Evolutionary conservation across 2,113 vertebrate species (phyloP).

Genomic region (Leuciscus idus): DNA sequence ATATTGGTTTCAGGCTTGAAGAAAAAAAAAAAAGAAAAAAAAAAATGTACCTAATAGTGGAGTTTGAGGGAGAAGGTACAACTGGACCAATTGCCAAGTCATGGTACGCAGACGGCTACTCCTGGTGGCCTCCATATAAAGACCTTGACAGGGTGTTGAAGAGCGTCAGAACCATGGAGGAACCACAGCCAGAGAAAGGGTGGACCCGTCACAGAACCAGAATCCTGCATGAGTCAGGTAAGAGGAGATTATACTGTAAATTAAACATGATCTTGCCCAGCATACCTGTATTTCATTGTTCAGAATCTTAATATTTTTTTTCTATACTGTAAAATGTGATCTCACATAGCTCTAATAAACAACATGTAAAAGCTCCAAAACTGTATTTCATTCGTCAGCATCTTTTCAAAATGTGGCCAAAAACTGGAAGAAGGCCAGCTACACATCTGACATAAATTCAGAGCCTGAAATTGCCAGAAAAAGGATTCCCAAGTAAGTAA

Average conservation of each 20-base stretch:
- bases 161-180: not conserved
- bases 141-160: not conserved
- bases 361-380: not conserved
- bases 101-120: not conserved
- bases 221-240: not conserved
- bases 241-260: not conserved
- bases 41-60: too few species aligned
- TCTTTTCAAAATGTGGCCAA: not conserved
- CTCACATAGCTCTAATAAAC: not conserved
- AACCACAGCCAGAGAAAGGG: slow-evolving; percentile 10
- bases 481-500: not conserved
- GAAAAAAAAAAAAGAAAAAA: too few species aligned
- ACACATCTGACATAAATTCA: not conserved
- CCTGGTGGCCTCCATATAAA: slow-evolving; percentile 15
- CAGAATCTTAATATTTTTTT: not conserved
- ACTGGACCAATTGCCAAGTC: too few species aligned
- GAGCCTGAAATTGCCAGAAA: not conserved
- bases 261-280: slow-evolving; percentile 1
- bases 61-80: too few species aligned
- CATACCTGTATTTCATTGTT: not conserved
- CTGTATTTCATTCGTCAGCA: not conserved
- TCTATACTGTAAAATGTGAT: not conserved
- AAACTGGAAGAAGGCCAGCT: not conserved
- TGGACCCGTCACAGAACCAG: not conserved
- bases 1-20: not conserved